phyloP scores from a whole-genome alignment of 2,113 vertebrate species.

The Plestiodon gilberti region DNA sequence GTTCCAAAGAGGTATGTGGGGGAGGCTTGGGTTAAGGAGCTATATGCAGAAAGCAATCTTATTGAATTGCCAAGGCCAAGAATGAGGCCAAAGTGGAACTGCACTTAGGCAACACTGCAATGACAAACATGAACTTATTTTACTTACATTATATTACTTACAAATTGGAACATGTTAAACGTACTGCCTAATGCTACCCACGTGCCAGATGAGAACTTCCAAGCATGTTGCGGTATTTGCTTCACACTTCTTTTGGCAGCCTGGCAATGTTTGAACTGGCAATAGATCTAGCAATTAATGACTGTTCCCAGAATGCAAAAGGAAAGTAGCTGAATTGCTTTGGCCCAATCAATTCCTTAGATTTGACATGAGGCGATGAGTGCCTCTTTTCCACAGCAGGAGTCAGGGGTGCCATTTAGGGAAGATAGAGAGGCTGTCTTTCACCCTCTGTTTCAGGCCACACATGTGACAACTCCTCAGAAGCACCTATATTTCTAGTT shows the following conservation, averaged over 20 bases:
- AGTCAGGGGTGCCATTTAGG: not conserved
- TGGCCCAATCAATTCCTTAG: conserved; percentile 11
- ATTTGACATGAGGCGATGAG: not conserved
- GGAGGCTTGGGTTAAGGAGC: not conserved
- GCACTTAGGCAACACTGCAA: conserved; percentile 11
- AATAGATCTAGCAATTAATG: not conserved
- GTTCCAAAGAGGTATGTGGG: not conserved
- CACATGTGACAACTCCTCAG: too few species aligned
- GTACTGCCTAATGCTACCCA: not conserved
- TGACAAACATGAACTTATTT: conserved; percentile 22
- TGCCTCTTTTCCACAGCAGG: too few species aligned
- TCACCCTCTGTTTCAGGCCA: too few species aligned
- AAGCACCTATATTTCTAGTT: too few species aligned
- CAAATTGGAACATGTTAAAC: not conserved
- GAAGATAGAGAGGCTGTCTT: too few species aligned
- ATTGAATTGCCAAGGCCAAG: not conserved
- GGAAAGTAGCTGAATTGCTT: conserved; percentile 12
- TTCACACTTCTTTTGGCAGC: conserved; percentile 23
- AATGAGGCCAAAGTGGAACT: not conserved
- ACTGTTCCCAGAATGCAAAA: not conserved
- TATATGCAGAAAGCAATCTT: too few species aligned
- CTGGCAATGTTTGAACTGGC: conserved; percentile 30
- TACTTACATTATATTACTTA: not conserved
- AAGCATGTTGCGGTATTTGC: not conserved
- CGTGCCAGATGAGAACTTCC: conserved; percentile 15